phyloP scores from a whole-genome alignment of 2,888 invertebrate species.

The Drosophila crucigera region DNA sequence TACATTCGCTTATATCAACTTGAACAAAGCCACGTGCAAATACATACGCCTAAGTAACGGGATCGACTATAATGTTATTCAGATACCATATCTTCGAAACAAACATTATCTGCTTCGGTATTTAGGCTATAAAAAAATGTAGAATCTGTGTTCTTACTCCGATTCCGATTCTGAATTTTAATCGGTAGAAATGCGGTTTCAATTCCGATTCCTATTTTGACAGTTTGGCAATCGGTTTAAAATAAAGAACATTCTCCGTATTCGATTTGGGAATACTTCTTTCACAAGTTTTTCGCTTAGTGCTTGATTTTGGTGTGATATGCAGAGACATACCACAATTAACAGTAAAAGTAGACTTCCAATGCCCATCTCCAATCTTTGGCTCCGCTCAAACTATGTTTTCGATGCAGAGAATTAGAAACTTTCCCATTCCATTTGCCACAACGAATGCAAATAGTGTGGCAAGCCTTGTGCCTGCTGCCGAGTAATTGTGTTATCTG shows the following conservation, averaged over 20 bases:
- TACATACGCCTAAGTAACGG: neutral
- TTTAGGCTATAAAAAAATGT: neutral
- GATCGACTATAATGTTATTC: neutral
- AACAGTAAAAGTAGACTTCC: neutral
- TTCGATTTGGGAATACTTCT: neutral
- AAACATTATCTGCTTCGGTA: neutral
- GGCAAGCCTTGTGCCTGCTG: slow-evolving; percentile 2
- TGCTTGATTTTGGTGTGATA: neutral
- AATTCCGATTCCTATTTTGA: neutral
- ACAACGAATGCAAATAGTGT: neutral
- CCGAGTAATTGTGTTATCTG: slow-evolving; percentile 43
- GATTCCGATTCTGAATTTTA: neutral
- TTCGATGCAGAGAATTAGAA: neutral
- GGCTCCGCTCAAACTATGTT: neutral
- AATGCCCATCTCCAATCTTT: neutral
- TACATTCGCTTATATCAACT: neutral
- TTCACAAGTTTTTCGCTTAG: neutral
- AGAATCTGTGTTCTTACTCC: neutral
- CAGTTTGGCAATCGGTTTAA: too few relatives aligned
- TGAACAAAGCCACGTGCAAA: neutral
- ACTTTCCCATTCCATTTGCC: neutral
- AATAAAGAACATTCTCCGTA: too few relatives aligned
- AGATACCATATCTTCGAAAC: neutral
- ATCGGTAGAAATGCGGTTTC: neutral
- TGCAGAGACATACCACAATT: neutral